Percentiles rank a stretch among this genome's conserved stretches.
These are phyloP conservation scores for Himalopsyche kuldschensis DNA, from an alignment of 2,888 invertebrate genomes.

Conservation along the genomic window DNA sequence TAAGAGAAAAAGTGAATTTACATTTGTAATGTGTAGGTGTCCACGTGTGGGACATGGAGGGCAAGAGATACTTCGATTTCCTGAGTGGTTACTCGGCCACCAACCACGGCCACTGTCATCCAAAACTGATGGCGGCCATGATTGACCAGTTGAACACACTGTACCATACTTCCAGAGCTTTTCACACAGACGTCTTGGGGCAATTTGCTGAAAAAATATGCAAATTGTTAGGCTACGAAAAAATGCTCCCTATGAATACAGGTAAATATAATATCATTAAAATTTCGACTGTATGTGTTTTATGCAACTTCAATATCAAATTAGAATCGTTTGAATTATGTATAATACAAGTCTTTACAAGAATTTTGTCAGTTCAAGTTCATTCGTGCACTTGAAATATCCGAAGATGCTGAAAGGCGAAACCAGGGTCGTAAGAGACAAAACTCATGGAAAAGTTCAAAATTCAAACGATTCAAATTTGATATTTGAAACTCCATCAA, in stretches of 20 bases:
- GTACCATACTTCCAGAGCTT: slow-evolving; percentile 77
- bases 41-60: slow-evolving; percentile 80
- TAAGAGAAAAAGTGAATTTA: neutral
- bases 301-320: too few relatives aligned
- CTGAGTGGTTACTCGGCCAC: slow-evolving; percentile 81
- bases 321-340: too few relatives aligned
- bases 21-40: slow-evolving; percentile 58
- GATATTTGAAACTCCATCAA: too few relatives aligned
- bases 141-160: slow-evolving; percentile 62
- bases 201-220: slow-evolving; percentile 74
- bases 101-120: slow-evolving; percentile 81
- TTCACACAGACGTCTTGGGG: slow-evolving; percentile 72
- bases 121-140: slow-evolving; percentile 66
- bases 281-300: too few relatives aligned
- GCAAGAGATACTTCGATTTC: slow-evolving; percentile 76
- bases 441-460: too few relatives aligned
- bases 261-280: slow-evolving; percentile 55
- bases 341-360: too few relatives aligned
- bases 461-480: too few relatives aligned
- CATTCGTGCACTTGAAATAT: too few relatives aligned
- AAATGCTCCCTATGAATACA: slow-evolving; percentile 82
- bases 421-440: too few relatives aligned
- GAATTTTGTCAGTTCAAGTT: too few relatives aligned
- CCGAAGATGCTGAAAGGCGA: too few relatives aligned
- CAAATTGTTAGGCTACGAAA: slow-evolving; percentile 72